Evolutionary conservation across 2,888 invertebrate genomes (phyloP), one percentile per base, ranked within the genome.

Genomic region (Eumacrocentrus americanus): DNA sequence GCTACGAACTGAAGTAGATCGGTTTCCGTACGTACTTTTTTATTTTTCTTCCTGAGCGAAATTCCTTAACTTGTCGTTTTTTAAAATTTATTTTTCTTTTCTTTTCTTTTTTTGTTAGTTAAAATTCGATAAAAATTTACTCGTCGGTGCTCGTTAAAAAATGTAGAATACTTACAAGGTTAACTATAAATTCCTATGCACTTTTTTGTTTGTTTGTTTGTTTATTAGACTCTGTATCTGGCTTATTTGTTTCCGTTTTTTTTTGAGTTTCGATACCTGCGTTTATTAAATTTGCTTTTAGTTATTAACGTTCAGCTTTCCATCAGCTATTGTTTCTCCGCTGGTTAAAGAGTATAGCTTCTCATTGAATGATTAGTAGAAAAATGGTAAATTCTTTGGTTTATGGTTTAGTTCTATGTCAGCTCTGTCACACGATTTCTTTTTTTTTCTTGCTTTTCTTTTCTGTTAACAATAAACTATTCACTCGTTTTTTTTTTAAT

Each of bases 361-460:
- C 65, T 70, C 68, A 67, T 68, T 73, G 74, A 74, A 70, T 72
- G 74, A 75, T 75, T 75, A 74, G 75, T 77, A 78, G 72, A 79
- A 79, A n/a, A 80, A 80, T 80, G 80, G 80, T 79, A 74, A 71
- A 77, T 76, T 80, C 80, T 80, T 80, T 80, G 80, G 80, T 80
- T 75, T 80, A 71, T 67, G 78, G 78, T 77, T 70, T 73, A 71
- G 63, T 64, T 69, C 63, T 56, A 55, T 62, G 38, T 60, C 9
- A n/a, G n/a, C 60, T 60, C 63, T 58, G 44, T 66, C 59, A 62
- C 58, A 60, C 57, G 18, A 40, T 52, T 63, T 66, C 40, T 54
- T 63, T 60, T 42, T 46, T 48, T 48, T 47, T 55, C 25, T 63
- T 44, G 46, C 25, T 44, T 48, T 58, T 37, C 56, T 52, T 53